Evolutionary conservation across 2,888 invertebrate species (phyloP).

Genomic region (Urechis unicinctus): DNA sequence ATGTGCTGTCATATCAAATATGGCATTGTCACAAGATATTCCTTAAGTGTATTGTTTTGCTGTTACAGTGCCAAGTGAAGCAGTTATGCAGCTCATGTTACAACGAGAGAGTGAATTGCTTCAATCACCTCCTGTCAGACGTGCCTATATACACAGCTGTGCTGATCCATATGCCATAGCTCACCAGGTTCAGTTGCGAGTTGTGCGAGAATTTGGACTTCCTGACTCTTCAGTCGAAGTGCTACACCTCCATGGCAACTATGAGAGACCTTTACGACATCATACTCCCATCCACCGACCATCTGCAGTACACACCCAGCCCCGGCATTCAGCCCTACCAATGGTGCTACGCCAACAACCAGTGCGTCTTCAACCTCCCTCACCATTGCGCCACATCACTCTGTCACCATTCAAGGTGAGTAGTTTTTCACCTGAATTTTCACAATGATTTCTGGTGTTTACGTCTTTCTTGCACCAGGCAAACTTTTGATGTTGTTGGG

Average conservation of each 20-base stretch:
- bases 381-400: too few relatives aligned
- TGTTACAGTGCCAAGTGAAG: slow-evolving; percentile 65
- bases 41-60: neutral
- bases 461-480: too few relatives aligned
- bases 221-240: slow-evolving; percentile 82
- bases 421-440: too few relatives aligned
- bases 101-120: slow-evolving; percentile 79
- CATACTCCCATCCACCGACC: neutral
- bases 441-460: too few relatives aligned
- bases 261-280: too few relatives aligned
- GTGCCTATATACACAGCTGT: slow-evolving; percentile 69
- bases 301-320: neutral
- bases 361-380: too few relatives aligned
- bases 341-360: too few relatives aligned
- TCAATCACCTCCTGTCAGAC: slow-evolving; percentile 62
- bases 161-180: slow-evolving; percentile 66
- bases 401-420: too few relatives aligned
- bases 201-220: slow-evolving; percentile 87
- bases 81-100: slow-evolving; percentile 71
- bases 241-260: slow-evolving; percentile 46
- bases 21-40: too few relatives aligned
- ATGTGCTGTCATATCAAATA: too few relatives aligned
- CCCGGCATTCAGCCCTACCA: too few relatives aligned
- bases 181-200: slow-evolving; percentile 68
- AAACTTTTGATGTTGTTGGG: too few relatives aligned